Conservation (phyloP, 2,113 vertebrate genomes). For the Mastomys coucha region DNA sequence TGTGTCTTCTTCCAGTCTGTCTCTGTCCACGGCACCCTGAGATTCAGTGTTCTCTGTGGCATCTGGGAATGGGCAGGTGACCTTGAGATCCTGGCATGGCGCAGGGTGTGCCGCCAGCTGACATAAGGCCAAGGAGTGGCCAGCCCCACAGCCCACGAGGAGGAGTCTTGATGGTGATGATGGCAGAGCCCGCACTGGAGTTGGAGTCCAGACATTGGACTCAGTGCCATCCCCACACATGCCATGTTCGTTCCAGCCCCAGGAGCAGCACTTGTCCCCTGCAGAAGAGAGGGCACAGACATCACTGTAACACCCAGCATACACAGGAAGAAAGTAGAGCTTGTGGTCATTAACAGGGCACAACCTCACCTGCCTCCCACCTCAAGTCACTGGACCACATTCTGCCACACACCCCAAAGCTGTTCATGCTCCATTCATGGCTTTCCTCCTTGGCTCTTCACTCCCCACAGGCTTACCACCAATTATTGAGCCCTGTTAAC, state of each 20-base stretch:
- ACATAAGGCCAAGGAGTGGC: conserved; percentile 94
- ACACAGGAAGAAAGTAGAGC: not conserved
- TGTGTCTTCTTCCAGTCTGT: conserved; percentile 36
- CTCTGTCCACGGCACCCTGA: not conserved
- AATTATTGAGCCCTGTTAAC: not conserved
- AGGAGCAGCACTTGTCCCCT: conserved; percentile 91
- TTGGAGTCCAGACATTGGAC: conserved; percentile 86
- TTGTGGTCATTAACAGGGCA: not conserved
- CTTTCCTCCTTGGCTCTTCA: not conserved
- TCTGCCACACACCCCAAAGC: not conserved
- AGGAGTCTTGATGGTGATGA: conserved; percentile 75
- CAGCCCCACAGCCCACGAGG: conserved; percentile 94
- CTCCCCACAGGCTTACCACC: not conserved
- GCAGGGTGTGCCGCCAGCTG: conserved; percentile 8
- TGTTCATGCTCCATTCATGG: not conserved
- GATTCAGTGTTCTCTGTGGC: not conserved
- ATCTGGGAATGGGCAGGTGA: not conserved
- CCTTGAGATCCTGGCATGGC: not conserved
- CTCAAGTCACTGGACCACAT: not conserved
- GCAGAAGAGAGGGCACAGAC: conserved; percentile 54
- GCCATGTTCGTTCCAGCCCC: conserved; percentile 98
- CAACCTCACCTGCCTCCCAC: not conserved
- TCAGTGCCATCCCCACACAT: conserved; percentile 94
- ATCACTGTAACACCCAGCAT: no score
- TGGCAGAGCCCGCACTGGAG: conserved; percentile 83